Base-by-base conservation (phyloP, 2,797 vertebrate species). In the Melanogrammus aeglefinus region DNA sequence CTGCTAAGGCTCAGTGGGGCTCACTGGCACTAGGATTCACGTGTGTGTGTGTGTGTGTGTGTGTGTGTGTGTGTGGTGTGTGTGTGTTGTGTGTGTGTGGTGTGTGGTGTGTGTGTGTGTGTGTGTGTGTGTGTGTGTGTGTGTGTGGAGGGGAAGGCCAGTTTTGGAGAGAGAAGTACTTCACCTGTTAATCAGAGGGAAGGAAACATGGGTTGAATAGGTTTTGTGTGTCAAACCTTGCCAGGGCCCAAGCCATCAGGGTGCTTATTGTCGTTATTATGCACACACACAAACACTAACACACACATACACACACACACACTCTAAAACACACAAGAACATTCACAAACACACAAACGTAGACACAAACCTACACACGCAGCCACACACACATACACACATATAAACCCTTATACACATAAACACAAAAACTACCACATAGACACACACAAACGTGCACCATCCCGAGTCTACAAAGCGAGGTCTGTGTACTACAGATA, bases 401-500 rank as follows among this genome's bases (percentile, higher is more conserved):
- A 27, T 8, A 29, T 9, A 69, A 24, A 69, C n/a, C 27, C 63
- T 27, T 16, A 27, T 13, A 27, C 63, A 69, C 63, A 27, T 12
- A 8, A n/a, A 63, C 57, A 63, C 57, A 63, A 21, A 63, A 1
- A 63, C 57, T 4, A 9, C 24, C 57, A 63, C n/a, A 69, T 9
- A 27, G 8, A 80, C 81, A 84, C 35, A 84, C 86, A 83, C 81
- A 82, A 82, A 78, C 8, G 0, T 7, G 24, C 10, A 39, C 27
- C 31, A 36, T 29, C 33, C 41, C 2, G 1, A 16, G 63, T 24
- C 72, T 76, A 35, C 2, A 76, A 41, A 41, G 47, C 47, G 14
- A 35, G 18, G 70, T 31, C 29, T 73, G 0, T n/a, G 66, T 69
- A n/a, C 77, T 18, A 12, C n/a, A 24, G 63, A 27, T 27, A 27